phyloP scores from a whole-genome alignment of 2,113 vertebrate genomes.

The Tragulus kanchil region DNA sequence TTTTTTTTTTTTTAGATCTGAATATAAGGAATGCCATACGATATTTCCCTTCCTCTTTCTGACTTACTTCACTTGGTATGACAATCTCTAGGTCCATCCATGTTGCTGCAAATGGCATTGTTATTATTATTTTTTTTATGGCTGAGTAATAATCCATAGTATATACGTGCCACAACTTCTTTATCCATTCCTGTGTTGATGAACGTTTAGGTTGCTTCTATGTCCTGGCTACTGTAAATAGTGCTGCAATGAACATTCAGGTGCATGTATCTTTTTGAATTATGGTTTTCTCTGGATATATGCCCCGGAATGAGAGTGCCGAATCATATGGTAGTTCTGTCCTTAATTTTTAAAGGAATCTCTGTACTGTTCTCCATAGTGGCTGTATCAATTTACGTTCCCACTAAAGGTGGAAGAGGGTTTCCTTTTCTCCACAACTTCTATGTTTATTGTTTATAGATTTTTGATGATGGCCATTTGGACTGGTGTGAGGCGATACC shows the following conservation, averaged over 20 bases:
- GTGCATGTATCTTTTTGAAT: neutral
- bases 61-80: neutral
- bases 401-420: neutral
- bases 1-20: no score
- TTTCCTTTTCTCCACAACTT: neutral
- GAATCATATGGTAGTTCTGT: neutral
- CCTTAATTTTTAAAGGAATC: neutral
- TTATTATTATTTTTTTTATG: neutral
- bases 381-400: neutral
- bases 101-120: neutral
- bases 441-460: neutral
- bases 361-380: neutral
- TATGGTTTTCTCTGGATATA: neutral
- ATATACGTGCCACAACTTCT: neutral
- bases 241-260: neutral
- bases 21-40: no score
- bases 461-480: neutral
- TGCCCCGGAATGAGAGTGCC: neutral
- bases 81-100: neutral
- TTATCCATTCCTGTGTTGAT: neutral
- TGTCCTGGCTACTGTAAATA: neutral
- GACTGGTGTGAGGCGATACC: neutral
- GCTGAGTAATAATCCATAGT: neutral
- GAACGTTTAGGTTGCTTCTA: neutral
- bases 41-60: neutral